Evolutionary conservation across 23 tunicate genomes (phyloP).

Genomic region (Trididemnum clinides): DNA sequence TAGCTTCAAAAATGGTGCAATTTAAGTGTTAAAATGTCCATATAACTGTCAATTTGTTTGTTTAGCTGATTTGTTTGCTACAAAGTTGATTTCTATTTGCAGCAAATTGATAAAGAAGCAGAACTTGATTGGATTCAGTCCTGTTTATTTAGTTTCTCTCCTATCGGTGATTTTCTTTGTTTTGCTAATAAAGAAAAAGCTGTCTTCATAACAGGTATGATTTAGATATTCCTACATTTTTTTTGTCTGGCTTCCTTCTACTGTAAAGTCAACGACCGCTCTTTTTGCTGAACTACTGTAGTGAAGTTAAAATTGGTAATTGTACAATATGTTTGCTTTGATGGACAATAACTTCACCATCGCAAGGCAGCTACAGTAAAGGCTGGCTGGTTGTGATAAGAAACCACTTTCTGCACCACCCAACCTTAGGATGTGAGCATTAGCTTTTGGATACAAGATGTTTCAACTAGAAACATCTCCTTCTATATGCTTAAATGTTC

Average conservation of each 20-base stretch:
- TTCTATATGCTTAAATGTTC: no score
- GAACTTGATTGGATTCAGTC: constrained; percentile 46
- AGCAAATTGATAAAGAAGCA: not conserved
- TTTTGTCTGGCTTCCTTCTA: not conserved
- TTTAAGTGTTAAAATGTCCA: not conserved
- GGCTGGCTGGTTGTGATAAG: no score
- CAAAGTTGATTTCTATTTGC: not conserved
- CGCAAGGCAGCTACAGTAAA: no score
- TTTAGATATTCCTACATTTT: not conserved
- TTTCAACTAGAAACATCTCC: no score
- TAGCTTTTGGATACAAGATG: no score
- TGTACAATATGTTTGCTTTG: no score
- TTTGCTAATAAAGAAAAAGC: constrained; percentile 52
- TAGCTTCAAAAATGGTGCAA: no score
- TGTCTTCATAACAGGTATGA: constrained; percentile 62
- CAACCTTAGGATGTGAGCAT: no score
- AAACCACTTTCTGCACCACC: no score
- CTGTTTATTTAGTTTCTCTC: constrained; percentile 59
- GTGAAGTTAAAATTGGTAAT: no score
- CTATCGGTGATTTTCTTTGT: constrained; percentile 40
- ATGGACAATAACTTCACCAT: no score
- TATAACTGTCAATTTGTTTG: not conserved
- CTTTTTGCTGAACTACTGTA: not conserved
- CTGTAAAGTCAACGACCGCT: not conserved
- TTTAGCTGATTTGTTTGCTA: not conserved